Base-by-base conservation (phyloP, 2,113 vertebrate genomes). In the Thalassarche chlororhynchos region DNA sequence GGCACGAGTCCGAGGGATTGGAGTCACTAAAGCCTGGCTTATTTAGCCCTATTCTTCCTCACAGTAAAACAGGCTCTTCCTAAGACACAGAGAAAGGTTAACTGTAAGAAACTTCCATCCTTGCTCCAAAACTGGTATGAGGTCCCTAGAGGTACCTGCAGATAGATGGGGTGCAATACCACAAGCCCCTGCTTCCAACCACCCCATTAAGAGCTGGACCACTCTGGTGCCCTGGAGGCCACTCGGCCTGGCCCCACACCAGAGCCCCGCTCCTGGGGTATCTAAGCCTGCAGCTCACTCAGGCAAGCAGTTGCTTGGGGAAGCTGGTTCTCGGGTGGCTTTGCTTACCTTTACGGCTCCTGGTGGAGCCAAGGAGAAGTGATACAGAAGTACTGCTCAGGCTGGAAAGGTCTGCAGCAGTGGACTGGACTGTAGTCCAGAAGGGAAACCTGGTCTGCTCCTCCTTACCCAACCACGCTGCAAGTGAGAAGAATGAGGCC, bases 1-100 rank as follows among this genome's bases (percentile, higher is more conserved):
- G 25, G 31, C 16, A 19, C 0, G 2, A 74, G 19, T 21, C 36
- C 3, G 5, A 51, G 26, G 34, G 26, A 77, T 0, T 20, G 5
- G 36, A 66, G 51, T 65, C 36, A 57, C 46, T 47, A 25, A 76
- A 87, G 58, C 12, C 44, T 78, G 74, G 40, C 44, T 66, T 55
- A 40, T 24, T 82, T 40, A 66, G 26, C 17, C n/a, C 25, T 77
- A 0, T 65, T 89, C 49, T 77, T 76, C 36, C 40, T 34, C 15
- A 47, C 3, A 46, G n/a, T 54, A 60, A 65, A 91, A n/a, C 4
- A 17, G 15, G 38, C 8, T 71, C 38, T n/a, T 83, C 66, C n/a
- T 51, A 62, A 93, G 47, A 86, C 46, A 46, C 14, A 40, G 14
- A 58, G 34, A 52, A 75, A 75, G 6, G 31, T 69, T 77, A 84